Percentiles rank a stretch among this genome's conserved stretches.
phyloP scores from a whole-genome alignment of 2,888 invertebrate genomes.

The Papilio protenor region DNA sequence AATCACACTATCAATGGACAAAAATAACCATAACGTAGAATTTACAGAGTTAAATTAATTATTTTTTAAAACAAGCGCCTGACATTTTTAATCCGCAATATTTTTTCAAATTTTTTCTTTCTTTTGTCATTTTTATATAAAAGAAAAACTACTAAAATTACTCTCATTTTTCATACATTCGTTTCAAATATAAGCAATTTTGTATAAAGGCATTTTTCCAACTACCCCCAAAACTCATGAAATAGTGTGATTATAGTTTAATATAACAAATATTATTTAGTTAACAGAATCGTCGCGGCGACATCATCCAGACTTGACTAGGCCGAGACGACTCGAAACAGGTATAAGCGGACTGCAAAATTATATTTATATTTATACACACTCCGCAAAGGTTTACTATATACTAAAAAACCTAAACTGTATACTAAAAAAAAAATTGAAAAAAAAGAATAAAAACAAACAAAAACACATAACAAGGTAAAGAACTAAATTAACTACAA shows the following conservation, averaged over 20 bases:
- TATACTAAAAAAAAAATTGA: too few relatives aligned
- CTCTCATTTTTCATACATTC: background rate
- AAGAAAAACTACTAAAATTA: background rate
- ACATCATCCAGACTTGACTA: constrained; percentile 72
- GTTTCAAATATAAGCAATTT: background rate
- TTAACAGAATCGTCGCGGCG: constrained; percentile 67
- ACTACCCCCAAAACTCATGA: background rate
- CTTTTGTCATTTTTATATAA: background rate
- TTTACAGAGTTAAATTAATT: background rate
- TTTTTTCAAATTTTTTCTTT: background rate
- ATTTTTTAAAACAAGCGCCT: background rate
- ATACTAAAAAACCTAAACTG: too few relatives aligned
- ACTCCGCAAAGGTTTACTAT: background rate
- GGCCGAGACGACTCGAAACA: constrained; percentile 65
- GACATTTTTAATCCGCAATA: background rate
- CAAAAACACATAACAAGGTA: too few relatives aligned
- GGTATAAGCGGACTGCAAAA: constrained; percentile 66
- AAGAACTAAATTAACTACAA: too few relatives aligned
- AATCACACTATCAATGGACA: constrained; percentile 22
- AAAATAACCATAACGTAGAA: background rate
- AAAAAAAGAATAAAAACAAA: too few relatives aligned
- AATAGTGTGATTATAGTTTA: constrained; percentile 31
- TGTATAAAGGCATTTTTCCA: background rate
- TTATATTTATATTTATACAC: constrained; percentile 46
- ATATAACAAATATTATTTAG: constrained; percentile 10